phyloP scores from a whole-genome alignment of 2,113 vertebrate species.

The Procapra przewalskii region DNA sequence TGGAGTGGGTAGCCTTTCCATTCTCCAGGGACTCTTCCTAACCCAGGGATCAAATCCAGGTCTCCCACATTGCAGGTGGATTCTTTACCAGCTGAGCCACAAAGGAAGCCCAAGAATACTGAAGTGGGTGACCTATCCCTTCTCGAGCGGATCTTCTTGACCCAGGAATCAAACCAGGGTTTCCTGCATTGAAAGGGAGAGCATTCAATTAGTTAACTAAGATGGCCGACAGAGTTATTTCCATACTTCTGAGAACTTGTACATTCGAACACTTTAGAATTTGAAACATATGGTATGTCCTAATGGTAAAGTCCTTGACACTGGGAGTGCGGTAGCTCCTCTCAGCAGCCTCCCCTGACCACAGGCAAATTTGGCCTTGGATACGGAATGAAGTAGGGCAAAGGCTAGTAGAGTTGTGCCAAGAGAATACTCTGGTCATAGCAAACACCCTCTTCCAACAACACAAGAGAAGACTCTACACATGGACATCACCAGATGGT shows the following conservation, averaged over 20 bases:
- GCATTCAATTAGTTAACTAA: not conserved
- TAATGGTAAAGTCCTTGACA: not conserved
- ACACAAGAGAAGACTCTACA: no score
- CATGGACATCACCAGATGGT: no score
- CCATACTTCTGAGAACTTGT: not conserved
- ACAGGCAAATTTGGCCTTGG: no score
- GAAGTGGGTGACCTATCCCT: not conserved
- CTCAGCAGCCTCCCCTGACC: accelerated
- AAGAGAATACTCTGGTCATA: no score
- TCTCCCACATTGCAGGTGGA: not conserved
- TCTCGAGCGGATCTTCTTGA: not conserved
- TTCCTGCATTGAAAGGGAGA: not conserved
- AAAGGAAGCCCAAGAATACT: not conserved
- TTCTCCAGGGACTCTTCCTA: not conserved
- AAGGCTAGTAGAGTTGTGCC: no score
- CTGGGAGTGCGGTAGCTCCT: no score
- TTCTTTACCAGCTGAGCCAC: not conserved
- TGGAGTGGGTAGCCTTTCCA: not conserved
- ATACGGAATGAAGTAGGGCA: no score
- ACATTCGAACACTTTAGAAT: not conserved
- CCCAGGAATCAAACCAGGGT: not conserved
- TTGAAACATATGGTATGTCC: not conserved
- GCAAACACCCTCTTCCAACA: no score
- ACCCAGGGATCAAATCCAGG: not conserved
- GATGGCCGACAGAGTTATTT: not conserved